A percentile compares a stretch with the other conserved stretches of the same genome.
Evolutionary conservation across 1,140 invertebrate genomes (phyloP).

Genomic region (Antheraea mylitta): DNA sequence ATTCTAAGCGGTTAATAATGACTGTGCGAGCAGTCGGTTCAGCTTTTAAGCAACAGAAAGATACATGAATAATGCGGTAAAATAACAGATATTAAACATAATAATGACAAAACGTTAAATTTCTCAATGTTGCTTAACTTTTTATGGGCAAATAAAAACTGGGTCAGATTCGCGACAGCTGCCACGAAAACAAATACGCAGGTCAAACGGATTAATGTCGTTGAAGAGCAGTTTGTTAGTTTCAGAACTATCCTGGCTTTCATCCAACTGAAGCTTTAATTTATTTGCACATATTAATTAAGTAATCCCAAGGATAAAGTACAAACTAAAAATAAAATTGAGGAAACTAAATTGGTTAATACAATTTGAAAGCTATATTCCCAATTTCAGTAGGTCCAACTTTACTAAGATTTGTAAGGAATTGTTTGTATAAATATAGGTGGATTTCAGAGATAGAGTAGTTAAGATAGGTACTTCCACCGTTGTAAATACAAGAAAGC

Average conservation of each 20-base stretch:
- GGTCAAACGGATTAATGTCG: not conserved
- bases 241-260: not conserved
- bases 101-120: not conserved
- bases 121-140: not conserved
- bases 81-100: not conserved
- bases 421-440: too few relatives aligned
- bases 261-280: not conserved
- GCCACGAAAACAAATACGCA: not conserved
- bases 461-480: too few relatives aligned
- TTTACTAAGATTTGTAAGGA: too few relatives aligned
- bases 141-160: not conserved
- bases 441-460: too few relatives aligned
- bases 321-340: not conserved
- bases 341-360: too few relatives aligned
- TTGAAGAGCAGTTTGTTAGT: not conserved
- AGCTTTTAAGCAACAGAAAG: too few relatives aligned
- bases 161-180: not conserved
- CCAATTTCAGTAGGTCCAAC: too few relatives aligned
- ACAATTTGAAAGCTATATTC: too few relatives aligned
- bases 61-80: too few relatives aligned
- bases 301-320: not conserved
- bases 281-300: not conserved
- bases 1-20: too few relatives aligned
- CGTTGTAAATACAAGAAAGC: too few relatives aligned
- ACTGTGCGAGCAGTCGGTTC: too few relatives aligned